These are phyloP conservation scores for Eidolon dupreanum DNA, from an alignment of 2,797 vertebrate genomes.

Conservation along the genomic window DNA sequence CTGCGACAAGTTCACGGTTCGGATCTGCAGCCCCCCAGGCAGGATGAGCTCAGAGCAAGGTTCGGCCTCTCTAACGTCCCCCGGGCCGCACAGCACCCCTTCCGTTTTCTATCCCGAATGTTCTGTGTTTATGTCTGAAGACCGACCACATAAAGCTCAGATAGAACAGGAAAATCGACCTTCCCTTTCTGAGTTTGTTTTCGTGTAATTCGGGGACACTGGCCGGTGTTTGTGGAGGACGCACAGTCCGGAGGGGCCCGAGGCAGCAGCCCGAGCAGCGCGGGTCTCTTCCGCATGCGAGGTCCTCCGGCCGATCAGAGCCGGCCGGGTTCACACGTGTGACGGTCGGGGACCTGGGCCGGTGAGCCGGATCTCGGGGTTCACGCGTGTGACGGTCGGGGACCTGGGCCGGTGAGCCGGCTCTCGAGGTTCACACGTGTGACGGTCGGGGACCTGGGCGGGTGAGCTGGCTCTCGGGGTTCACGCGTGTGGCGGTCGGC, in stretches of 20 bases:
- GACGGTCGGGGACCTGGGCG: too few relatives aligned
- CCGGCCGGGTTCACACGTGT: slow-evolving; percentile 66
- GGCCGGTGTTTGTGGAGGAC: not conserved
- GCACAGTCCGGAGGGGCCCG: not conserved
- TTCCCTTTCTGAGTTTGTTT: slow-evolving; percentile 45
- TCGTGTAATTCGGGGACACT: not conserved
- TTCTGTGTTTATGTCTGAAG: slow-evolving; percentile 74
- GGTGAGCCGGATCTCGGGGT: not conserved
- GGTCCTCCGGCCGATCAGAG: not conserved
- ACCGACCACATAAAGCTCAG: slow-evolving; percentile 62
- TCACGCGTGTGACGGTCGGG: too few relatives aligned
- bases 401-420: too few relatives aligned
- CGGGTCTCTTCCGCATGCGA: slow-evolving; percentile 59
- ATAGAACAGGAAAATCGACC: slow-evolving; percentile 66
- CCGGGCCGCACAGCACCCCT: slow-evolving; percentile 65
- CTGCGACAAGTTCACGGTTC: not conserved
- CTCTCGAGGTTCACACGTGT: too few relatives aligned
- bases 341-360: slow-evolving; percentile 52
- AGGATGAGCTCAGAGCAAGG: slow-evolving; percentile 64
- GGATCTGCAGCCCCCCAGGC: slow-evolving; percentile 6
- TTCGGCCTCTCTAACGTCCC: slow-evolving; percentile 67
- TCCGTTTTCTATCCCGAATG: slow-evolving; percentile 75
- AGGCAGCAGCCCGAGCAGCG: slow-evolving; percentile 48
- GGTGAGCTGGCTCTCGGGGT: too few relatives aligned
- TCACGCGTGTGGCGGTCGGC: slow-evolving; percentile 52